Conservation (phyloP, 2,888 invertebrate genomes). For the Stenichneumon culpator region DNA sequence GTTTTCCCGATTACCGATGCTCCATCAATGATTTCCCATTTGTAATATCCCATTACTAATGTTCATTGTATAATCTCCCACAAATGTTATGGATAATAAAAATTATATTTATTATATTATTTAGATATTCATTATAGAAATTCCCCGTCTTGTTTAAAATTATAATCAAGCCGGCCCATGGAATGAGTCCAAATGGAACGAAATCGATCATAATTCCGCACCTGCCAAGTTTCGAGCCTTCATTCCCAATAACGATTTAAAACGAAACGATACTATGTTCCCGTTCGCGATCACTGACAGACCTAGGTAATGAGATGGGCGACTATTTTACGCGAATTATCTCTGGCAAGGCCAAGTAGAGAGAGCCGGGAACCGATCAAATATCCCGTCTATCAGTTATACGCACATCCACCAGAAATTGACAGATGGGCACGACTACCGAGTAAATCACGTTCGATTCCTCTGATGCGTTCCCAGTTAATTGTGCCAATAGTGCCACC, state of each 20-base stretch:
- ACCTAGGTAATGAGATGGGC: not conserved
- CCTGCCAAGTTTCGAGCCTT: not conserved
- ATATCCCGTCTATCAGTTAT: constrained; percentile 1
- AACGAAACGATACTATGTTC: not conserved
- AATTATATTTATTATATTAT: too few species aligned
- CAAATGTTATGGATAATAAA: too few species aligned
- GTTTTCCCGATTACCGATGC: too few species aligned
- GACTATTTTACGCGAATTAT: not conserved
- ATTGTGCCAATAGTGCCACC: not conserved
- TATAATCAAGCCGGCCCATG: too few species aligned
- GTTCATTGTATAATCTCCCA: too few species aligned
- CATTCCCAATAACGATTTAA: constrained; percentile 20
- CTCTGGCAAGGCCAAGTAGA: constrained; percentile 36
- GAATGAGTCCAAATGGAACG: constrained; percentile 5
- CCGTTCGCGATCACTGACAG: constrained; percentile 12
- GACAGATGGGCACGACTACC: constrained; percentile 12
- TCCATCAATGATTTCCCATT: too few species aligned
- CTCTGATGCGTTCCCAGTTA: not conserved
- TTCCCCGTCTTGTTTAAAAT: too few species aligned
- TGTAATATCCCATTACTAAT: too few species aligned
- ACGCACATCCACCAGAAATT: constrained; percentile 2
- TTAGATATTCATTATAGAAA: too few species aligned
- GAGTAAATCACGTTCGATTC: constrained; percentile 4
- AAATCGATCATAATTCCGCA: not conserved
- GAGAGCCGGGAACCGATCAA: constrained; percentile 24